Evolutionary conservation across 2,797 vertebrate genomes (phyloP), one percentile per base, ranked within the genome.

Genomic region (Vultur gryphus): DNA sequence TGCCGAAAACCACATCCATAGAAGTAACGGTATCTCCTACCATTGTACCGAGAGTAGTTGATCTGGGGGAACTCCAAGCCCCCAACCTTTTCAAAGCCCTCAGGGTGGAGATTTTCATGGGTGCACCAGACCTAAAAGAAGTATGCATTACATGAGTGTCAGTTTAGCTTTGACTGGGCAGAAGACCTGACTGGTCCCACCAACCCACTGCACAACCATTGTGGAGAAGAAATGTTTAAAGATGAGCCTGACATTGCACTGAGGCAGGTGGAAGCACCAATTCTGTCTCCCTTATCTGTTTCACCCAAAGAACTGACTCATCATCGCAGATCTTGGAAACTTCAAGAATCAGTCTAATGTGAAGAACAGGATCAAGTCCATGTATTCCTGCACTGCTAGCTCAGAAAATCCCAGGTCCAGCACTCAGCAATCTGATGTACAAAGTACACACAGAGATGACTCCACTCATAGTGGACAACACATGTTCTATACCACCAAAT

Each of bases 1-100:
- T 99, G 98, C 85, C 97, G 97, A 94, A 99, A 99, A 28, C 99
- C 99, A 31, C 99, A 99, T 33, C 99, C 99, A 3, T 99, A 99
- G 97, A 99, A 99, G 94, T 98, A 99, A 26, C 97, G 97, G 82
- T 99, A 99, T 5, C 98, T 98, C 76, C 96, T 98, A 15, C 99
- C 97, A 64, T 98, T 99, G 87, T 55, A 99, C 41, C 41, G 78
- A 7, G 88, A 41, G 39, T 99, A 99, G 95, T 99, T 99, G 96
- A 99, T 99, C 85, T 99, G 99, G 18, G 99, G 99, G 95, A 99
- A 99, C 97, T 99, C 99, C 94, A 99, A 62, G 23, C 99, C 99
- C 29, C 99, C 99, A 11, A 98, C 98, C 8, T 98, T 76, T 19
- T 97, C 71, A 49, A 99, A 98, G 65, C 98, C 98, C 11, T 99